Conservation (phyloP, 1,140 invertebrate genomes). For the Polypedilum pembai region DNA sequence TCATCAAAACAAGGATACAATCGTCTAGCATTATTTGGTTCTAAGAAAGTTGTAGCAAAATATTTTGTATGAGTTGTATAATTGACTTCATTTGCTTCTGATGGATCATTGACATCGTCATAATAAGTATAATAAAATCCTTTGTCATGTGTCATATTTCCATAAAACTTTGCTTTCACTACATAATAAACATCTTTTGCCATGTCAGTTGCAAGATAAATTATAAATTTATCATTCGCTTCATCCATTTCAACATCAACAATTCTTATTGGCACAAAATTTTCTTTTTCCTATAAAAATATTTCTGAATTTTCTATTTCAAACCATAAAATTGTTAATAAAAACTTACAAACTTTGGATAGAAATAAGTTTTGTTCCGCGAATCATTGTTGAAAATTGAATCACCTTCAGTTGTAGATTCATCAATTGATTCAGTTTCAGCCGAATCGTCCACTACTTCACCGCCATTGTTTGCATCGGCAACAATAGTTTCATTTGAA, state of each 20-base stretch:
- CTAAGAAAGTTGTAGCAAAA: slow-evolving; percentile 14
- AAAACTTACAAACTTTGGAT: slow-evolving; percentile 15
- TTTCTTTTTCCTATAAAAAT: slow-evolving; percentile 7
- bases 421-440: slow-evolving; percentile 5
- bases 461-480: background rate
- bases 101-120: background rate
- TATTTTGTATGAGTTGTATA: slow-evolving; percentile 15
- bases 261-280: slow-evolving; percentile 14
- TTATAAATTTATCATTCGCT: slow-evolving; percentile 1
- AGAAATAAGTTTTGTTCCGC: slow-evolving; percentile 11
- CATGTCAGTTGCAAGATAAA: slow-evolving; percentile 22
- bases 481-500: background rate
- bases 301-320: background rate
- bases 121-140: slow-evolving; percentile 23
- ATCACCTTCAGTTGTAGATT: background rate
- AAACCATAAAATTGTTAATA: background rate
- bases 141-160: slow-evolving; percentile 25
- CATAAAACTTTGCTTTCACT: slow-evolving; percentile 18
- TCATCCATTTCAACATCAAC: slow-evolving; percentile 25
- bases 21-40: slow-evolving; percentile 12
- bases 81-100: background rate
- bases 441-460: background rate
- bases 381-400: background rate
- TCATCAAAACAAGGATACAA: slow-evolving; percentile 15
- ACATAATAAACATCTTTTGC: slow-evolving; percentile 23